These are phyloP conservation scores for Caranx ignobilis DNA, from an alignment of 2,113 vertebrate species.

Conservation along the genomic window DNA sequence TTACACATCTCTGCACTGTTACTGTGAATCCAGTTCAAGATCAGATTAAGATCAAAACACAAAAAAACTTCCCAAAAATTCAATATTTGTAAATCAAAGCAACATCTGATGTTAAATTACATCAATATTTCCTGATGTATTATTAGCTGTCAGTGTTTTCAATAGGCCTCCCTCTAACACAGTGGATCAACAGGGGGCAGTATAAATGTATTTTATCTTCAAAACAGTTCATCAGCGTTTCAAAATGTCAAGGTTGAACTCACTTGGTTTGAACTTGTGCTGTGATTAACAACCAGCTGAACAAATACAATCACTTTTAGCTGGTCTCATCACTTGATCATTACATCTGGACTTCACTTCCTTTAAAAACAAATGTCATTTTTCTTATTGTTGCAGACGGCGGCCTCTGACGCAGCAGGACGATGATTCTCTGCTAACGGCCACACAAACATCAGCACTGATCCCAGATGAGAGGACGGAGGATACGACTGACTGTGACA, in stretches of 20 bases:
- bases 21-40: neutral
- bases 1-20: neutral
- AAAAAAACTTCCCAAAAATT: too few species aligned
- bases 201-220: neutral
- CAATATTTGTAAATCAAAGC: neutral
- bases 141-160: neutral
- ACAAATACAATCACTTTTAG: neutral
- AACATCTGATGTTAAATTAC: neutral
- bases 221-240: constrained; percentile 13
- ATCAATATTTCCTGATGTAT: neutral
- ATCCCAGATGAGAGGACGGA: neutral
- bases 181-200: constrained; percentile 21
- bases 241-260: constrained; percentile 43
- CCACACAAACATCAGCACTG: neutral
- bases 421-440: constrained; percentile 21
- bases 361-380: neutral
- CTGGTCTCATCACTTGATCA: too few species aligned
- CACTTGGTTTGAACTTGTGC: neutral
- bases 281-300: neutral
- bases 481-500: neutral
- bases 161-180: neutral
- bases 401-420: neutral
- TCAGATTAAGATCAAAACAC: too few species aligned
- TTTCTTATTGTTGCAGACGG: too few species aligned
- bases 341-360: neutral